A percentile compares a stretch with the other conserved stretches of the same genome.
These are phyloP conservation scores for Pygoscelis antarcticus DNA, from an alignment of 2,113 vertebrate genomes.

Conservation along the genomic window DNA sequence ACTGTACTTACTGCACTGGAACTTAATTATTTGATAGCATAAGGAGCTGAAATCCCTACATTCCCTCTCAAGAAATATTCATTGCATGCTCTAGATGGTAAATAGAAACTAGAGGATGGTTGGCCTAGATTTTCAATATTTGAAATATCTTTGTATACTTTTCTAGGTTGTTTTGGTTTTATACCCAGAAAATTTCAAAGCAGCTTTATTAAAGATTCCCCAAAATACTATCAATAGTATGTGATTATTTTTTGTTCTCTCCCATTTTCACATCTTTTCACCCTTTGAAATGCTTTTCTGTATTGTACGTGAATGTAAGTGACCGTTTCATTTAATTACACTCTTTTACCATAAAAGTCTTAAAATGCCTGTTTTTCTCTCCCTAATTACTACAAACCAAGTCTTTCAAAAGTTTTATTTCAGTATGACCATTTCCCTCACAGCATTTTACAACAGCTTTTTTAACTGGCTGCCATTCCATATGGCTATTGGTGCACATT, in stretches of 20 bases:
- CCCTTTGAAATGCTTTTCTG: neutral
- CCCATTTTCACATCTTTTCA: neutral
- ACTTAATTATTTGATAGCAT: slow-evolving; percentile 39
- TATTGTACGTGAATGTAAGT: slow-evolving; percentile 26
- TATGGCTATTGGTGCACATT: neutral
- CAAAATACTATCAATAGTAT: neutral
- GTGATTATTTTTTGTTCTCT: slow-evolving; percentile 6
- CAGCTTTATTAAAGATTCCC: neutral
- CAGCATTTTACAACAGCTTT: slow-evolving; percentile 45
- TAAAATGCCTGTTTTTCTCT: slow-evolving; percentile 27
- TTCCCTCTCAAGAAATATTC: slow-evolving; percentile 20
- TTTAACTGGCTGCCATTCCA: slow-evolving; percentile 41
- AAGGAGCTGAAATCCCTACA: slow-evolving; percentile 8
- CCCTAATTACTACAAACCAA: slow-evolving; percentile 37
- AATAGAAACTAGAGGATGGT: neutral
- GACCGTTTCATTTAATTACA: slow-evolving; percentile 49
- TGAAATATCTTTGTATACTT: neutral
- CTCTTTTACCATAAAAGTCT: slow-evolving; percentile 15
- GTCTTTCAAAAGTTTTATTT: slow-evolving; percentile 58
- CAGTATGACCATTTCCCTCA: slow-evolving; percentile 10
- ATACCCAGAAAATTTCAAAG: neutral
- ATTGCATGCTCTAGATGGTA: neutral
- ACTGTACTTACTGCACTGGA: neutral
- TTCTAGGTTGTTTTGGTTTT: neutral
- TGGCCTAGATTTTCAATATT: neutral